These are phyloP conservation scores for Sialis lutaria DNA, from an alignment of 2,888 invertebrate species.

Conservation along the genomic window DNA sequence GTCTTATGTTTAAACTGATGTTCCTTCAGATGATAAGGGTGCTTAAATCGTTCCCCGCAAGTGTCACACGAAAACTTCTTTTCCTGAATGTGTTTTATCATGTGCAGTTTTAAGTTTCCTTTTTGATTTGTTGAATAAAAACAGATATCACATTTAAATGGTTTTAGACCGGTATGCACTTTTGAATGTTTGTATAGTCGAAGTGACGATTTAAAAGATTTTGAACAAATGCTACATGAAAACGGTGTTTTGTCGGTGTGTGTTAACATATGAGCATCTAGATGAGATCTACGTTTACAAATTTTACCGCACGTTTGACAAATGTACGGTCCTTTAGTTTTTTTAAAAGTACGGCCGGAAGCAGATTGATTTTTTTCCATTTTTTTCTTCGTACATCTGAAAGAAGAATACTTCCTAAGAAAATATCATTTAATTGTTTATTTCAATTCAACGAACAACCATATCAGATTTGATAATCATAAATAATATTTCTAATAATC, in stretches of 20 bases:
- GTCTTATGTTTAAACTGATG: conserved; percentile 6
- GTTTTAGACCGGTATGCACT: conserved; percentile 23
- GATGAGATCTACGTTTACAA: conserved; percentile 14
- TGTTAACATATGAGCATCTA: not conserved
- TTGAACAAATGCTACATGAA: conserved; percentile 9
- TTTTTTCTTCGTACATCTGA: too few relatives aligned
- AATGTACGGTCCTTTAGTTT: conserved; percentile 24
- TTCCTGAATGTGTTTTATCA: conserved; percentile 15
- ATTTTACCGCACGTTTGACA: conserved; percentile 25
- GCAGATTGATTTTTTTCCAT: too few relatives aligned
- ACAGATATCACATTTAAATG: conserved; percentile 22
- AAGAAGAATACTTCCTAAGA: too few relatives aligned
- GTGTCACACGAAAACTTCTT: conserved; percentile 13
- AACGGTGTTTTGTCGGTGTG: not conserved
- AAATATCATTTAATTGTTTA: too few relatives aligned
- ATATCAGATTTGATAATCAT: too few relatives aligned
- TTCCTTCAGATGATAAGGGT: conserved; percentile 2
- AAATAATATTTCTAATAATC: too few relatives aligned
- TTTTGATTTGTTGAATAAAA: conserved; percentile 16
- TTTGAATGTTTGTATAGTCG: conserved; percentile 15
- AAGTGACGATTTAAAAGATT: not conserved
- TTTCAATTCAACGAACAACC: too few relatives aligned
- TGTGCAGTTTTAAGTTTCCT: conserved; percentile 15
- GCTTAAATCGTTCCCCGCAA: conserved; percentile 13
- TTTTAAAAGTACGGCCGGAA: too few relatives aligned